Evolutionary conservation across 2,113 vertebrate species (phyloP).

Genomic region (Condylura cristata): DNA sequence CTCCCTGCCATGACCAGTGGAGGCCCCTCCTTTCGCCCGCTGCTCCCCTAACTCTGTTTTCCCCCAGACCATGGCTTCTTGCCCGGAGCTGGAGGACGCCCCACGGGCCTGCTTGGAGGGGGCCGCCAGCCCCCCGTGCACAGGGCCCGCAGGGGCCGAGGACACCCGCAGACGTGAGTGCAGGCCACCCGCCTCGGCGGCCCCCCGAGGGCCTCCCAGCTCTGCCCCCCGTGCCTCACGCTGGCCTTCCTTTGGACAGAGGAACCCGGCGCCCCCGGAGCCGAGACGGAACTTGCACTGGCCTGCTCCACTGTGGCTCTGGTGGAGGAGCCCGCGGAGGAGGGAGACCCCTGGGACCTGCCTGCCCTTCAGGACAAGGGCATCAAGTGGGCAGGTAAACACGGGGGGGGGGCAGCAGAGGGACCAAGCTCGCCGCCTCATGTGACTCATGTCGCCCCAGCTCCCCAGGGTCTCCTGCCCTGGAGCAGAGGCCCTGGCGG

Average conservation of each 20-base stretch:
- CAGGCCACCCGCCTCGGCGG: fast-evolving
- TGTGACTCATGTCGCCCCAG: neutral
- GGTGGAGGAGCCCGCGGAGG: slow-evolving; percentile 81
- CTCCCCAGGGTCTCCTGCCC: neutral
- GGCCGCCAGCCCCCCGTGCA: slow-evolving; percentile 67
- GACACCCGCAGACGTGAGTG: slow-evolving; percentile 80
- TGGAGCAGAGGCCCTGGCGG: neutral
- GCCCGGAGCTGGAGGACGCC: slow-evolving; percentile 87
- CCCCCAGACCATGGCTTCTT: slow-evolving; percentile 92
- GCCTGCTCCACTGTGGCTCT: slow-evolving; percentile 89
- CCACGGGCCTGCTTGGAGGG: slow-evolving; percentile 78
- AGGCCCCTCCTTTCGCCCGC: neutral
- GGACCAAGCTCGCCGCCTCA: no score
- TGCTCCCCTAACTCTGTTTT: neutral
- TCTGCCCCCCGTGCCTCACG: neutral
- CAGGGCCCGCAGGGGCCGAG: slow-evolving; percentile 70
- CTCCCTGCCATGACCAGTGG: neutral
- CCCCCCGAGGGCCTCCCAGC: fast-evolving
- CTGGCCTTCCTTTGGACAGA: slow-evolving; percentile 71
- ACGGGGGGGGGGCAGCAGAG: no score
- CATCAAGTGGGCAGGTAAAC: slow-evolving; percentile 94
- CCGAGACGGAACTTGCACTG: slow-evolving; percentile 84
- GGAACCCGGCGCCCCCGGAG: neutral
- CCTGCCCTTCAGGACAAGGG: slow-evolving; percentile 90
- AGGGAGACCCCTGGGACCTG: slow-evolving; percentile 91